A percentile compares a stretch with the other conserved stretches of the same genome.
Evolutionary conservation across 2,113 vertebrate species (phyloP).

Genomic region (Osmerus eperlanus): DNA sequence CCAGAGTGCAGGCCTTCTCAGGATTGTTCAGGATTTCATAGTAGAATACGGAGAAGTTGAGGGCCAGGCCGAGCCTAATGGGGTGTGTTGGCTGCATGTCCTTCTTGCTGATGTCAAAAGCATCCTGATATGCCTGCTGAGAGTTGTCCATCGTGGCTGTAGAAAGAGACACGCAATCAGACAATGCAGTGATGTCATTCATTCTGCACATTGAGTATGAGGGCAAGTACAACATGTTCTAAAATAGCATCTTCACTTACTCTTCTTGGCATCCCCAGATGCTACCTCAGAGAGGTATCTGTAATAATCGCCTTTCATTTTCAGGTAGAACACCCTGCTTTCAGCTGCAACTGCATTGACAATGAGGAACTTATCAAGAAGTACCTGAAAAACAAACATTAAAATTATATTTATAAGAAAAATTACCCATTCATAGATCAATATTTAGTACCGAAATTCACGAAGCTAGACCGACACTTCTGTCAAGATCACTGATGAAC

Average conservation of each 20-base stretch:
- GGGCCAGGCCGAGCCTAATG: slow-evolving; percentile 94
- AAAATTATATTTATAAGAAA: slow-evolving; percentile 2
- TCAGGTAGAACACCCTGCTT: slow-evolving; percentile 99
- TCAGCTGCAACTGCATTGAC: slow-evolving; percentile 84
- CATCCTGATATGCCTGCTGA: slow-evolving; percentile 94
- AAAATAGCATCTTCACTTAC: slow-evolving; percentile 69
- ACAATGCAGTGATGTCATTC: neutral
- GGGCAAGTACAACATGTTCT: neutral
- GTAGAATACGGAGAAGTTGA: slow-evolving; percentile 99
- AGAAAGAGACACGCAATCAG: slow-evolving; percentile 20
- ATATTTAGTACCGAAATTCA: neutral
- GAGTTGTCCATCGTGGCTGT: slow-evolving; percentile 91
- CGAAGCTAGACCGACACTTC: neutral
- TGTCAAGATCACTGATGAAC: neutral
- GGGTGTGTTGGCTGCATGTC: slow-evolving; percentile 99
- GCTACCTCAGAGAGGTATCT: slow-evolving; percentile 99
- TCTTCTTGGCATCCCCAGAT: slow-evolving; percentile 87
- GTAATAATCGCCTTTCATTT: slow-evolving; percentile 99
- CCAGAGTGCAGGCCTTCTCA: slow-evolving; percentile 93
- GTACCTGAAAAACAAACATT: slow-evolving; percentile 70
- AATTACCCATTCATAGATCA: neutral
- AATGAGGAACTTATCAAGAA: slow-evolving; percentile 95
- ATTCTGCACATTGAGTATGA: neutral
- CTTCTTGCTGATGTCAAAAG: slow-evolving; percentile 98
- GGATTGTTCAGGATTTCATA: slow-evolving; percentile 99